Percentiles rank a stretch among this genome's conserved stretches.
phyloP scores from a whole-genome alignment of 2,113 vertebrate species.

The Platichthys stellatus region DNA sequence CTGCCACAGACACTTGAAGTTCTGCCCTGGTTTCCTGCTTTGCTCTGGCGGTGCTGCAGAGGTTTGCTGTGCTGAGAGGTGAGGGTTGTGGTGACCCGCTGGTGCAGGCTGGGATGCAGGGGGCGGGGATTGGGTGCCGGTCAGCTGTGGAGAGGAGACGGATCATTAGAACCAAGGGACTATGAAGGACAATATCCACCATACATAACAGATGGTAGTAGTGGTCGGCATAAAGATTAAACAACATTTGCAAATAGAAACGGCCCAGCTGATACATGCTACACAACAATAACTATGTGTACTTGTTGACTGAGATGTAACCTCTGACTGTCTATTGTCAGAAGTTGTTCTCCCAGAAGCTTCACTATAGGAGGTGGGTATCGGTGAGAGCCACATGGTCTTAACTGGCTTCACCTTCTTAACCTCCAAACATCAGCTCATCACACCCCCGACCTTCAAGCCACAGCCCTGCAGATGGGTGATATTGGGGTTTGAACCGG shows the following conservation, averaged over 20 bases:
- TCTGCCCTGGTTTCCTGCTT: constrained; percentile 93
- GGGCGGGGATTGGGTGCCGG: constrained; percentile 86
- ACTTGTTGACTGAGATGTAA: constrained; percentile 80
- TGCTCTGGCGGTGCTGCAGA: constrained; percentile 84
- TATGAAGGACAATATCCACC: neutral
- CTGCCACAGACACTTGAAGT: constrained; percentile 99
- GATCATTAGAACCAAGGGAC: neutral
- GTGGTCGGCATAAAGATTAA: too few species aligned
- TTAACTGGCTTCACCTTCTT: constrained; percentile 81
- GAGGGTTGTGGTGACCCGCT: constrained; percentile 84
- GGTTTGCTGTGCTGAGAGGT: constrained; percentile 82
- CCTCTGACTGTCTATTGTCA: constrained; percentile 55
- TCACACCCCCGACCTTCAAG: neutral
- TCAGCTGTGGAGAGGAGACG: constrained; percentile 62
- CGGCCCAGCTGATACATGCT: too few species aligned
- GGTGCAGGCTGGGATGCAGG: constrained; percentile 77
- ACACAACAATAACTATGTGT: neutral
- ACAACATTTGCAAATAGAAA: neutral
- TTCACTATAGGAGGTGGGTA: constrained; percentile 83
- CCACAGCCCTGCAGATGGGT: too few species aligned
- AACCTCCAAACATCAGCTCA: constrained; percentile 68
- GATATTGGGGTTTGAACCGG: too few species aligned
- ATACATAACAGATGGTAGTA: neutral
- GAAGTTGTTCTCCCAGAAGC: constrained; percentile 77
- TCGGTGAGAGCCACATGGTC: constrained; percentile 80